Evolutionary conservation across 2,797 vertebrate genomes (phyloP).

Genomic region (Oreochromis mossambicus): DNA sequence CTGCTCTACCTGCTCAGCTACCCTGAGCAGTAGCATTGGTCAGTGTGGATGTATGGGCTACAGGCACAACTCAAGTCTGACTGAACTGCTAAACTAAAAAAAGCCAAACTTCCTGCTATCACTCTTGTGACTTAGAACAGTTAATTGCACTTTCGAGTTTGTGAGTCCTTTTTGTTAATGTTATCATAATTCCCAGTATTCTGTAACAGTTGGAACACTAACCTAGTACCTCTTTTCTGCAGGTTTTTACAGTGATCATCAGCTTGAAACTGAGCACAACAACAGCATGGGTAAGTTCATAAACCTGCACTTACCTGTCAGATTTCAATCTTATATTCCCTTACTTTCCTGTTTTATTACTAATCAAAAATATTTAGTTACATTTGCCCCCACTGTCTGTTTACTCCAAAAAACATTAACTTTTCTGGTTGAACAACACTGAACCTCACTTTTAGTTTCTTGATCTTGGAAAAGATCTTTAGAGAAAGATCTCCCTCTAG

Average conservation of each 20-base stretch:
- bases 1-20: neutral
- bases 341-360: too few relatives aligned
- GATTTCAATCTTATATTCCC: neutral
- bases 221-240: constrained; percentile 8
- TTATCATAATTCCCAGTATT: fast-evolving
- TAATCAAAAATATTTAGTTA: neutral
- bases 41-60: neutral
- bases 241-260: constrained; percentile 78
- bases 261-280: constrained; percentile 72
- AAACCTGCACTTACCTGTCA: neutral
- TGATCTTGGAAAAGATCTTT: neutral
- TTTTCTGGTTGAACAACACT: neutral
- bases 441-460: too few relatives aligned
- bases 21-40: fast-evolving
- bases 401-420: neutral
- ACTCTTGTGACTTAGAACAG: neutral
- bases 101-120: neutral
- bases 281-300: constrained; percentile 74
- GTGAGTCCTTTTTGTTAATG: neutral
- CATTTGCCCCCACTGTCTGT: neutral
- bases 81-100: neutral
- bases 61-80: fast-evolving
- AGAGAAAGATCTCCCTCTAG: constrained; percentile 37
- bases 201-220: neutral
- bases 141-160: fast-evolving